phyloP scores from a whole-genome alignment of 2,888 invertebrate species.

The Xestia c-nigrum region DNA sequence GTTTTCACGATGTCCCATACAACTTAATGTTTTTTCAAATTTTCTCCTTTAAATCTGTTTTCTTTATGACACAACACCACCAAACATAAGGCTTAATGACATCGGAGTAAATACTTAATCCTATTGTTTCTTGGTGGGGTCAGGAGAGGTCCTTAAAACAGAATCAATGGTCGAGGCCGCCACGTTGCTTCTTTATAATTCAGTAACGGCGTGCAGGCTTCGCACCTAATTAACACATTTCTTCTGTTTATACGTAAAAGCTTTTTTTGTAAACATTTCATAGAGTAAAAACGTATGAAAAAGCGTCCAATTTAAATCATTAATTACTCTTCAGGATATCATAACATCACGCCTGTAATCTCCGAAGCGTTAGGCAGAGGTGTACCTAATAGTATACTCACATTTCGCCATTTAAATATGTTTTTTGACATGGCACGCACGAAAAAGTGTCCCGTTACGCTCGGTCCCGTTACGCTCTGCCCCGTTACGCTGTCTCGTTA shows the following conservation, averaged over 20 bases:
- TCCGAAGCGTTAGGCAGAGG: no score
- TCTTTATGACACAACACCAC: background rate
- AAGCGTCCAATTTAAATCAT: background rate
- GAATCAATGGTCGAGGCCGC: slow-evolving; percentile 36
- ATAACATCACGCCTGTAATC: no score
- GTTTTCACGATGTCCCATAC: background rate
- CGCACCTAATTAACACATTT: slow-evolving; percentile 50
- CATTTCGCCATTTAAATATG: no score
- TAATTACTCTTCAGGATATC: background rate
- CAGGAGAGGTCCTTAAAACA: slow-evolving; percentile 26
- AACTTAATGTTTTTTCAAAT: background rate
- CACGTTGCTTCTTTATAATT: slow-evolving; percentile 42
- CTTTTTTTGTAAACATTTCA: background rate
- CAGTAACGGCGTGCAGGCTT: slow-evolving; percentile 46
- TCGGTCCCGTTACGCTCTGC: no score
- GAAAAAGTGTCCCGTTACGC: no score
- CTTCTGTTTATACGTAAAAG: slow-evolving; percentile 20
- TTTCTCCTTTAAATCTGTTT: background rate
- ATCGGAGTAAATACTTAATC: slow-evolving; percentile 34
- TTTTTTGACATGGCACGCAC: no score
- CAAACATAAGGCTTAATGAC: slow-evolving; percentile 24
- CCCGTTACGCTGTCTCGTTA: no score
- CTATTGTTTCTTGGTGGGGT: slow-evolving; percentile 24
- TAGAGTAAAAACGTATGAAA: background rate
- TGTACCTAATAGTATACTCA: no score